Conservation (phyloP, 2,888 invertebrate species). For the Frankliniella intonsa region DNA sequence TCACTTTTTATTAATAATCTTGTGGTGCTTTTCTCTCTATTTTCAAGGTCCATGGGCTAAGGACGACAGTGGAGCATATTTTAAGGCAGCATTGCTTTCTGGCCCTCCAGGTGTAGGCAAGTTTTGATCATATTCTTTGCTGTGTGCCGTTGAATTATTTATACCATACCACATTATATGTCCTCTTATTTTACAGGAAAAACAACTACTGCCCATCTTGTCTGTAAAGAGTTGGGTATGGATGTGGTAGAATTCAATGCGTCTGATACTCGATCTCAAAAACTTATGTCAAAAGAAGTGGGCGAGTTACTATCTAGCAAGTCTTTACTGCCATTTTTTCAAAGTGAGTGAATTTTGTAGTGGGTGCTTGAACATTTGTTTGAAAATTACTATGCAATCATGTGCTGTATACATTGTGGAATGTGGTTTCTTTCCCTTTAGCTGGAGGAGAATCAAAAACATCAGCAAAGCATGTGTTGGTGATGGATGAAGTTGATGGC, state of each 20-base stretch:
- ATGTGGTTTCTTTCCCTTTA: conserved; percentile 33
- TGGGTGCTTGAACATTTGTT: background rate
- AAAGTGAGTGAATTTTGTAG: conserved; percentile 49
- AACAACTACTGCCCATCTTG: conserved; percentile 83
- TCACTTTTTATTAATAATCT: background rate
- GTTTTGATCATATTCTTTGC: conserved; percentile 37
- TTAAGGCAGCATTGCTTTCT: conserved; percentile 87
- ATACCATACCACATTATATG: background rate
- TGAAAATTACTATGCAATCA: background rate
- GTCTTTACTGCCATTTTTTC: conserved; percentile 65
- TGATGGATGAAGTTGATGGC: conserved; percentile 99
- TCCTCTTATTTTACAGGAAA: conserved; percentile 53
- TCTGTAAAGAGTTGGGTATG: conserved; percentile 83
- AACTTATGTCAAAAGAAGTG: conserved; percentile 75
- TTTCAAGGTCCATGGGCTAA: conserved; percentile 63
- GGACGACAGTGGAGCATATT: conserved; percentile 80
- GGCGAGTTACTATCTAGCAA: conserved; percentile 73
- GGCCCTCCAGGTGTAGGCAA: conserved; percentile 94
- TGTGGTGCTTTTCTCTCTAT: conserved; percentile 3
- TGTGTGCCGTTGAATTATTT: conserved; percentile 16
- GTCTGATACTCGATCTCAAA: conserved; percentile 91
- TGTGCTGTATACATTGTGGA: background rate
- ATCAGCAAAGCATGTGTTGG: conserved; percentile 76
- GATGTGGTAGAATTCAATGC: conserved; percentile 95
- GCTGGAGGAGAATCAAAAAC: conserved; percentile 45